Conservation (phyloP, 2,888 invertebrate species). For the Lycophotia porphyrea region DNA sequence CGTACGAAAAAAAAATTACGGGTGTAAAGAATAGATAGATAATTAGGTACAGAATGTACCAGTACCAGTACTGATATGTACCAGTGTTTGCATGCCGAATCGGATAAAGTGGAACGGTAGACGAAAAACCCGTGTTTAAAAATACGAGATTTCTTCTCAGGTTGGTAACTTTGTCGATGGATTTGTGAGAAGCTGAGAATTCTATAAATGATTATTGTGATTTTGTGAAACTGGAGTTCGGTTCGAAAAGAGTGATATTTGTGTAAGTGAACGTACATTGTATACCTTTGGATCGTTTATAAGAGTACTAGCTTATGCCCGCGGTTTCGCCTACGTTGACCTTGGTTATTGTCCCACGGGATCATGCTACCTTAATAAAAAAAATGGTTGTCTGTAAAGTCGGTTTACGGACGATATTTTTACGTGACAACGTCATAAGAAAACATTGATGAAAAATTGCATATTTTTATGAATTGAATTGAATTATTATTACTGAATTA, state of each 20-base stretch:
- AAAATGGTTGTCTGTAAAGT: no score
- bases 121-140: background rate
- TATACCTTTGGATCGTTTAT: background rate
- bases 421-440: no score
- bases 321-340: no score
- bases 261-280: background rate
- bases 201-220: background rate
- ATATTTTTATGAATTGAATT: no score
- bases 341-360: no score
- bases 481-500: no score
- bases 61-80: constrained; percentile 13
- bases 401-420: no score
- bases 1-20: constrained; percentile 5
- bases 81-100: constrained; percentile 1
- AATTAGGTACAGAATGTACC: constrained; percentile 17
- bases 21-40: constrained; percentile 2
- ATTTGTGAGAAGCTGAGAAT: background rate
- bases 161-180: background rate
- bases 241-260: background rate
- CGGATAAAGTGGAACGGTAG: background rate
- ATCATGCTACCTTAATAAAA: no score
- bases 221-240: background rate
- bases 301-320: no score
- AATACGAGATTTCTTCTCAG: background rate
- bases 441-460: no score